Conservation (phyloP, 1,140 invertebrate genomes). For the Rhysida immarginata region DNA sequence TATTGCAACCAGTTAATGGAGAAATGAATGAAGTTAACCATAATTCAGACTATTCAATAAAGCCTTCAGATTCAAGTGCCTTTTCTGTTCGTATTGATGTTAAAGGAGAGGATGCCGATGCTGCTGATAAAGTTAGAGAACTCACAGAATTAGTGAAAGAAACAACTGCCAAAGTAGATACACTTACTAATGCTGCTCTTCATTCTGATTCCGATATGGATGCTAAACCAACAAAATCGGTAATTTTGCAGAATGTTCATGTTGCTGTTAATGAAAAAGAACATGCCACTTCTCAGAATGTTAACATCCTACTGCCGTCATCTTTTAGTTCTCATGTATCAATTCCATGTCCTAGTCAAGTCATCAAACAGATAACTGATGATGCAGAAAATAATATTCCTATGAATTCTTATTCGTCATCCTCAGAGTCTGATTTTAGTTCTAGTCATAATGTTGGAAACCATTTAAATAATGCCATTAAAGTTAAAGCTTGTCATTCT, state of each 20-base stretch:
- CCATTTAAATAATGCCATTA: no score
- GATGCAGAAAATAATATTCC: not conserved
- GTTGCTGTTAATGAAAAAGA: no score
- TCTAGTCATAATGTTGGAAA: no score
- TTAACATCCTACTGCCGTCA: no score
- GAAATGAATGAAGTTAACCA: no score
- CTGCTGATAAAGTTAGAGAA: conserved; percentile 37
- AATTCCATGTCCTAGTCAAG: not conserved
- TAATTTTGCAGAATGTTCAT: conserved; percentile 2
- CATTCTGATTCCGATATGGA: conserved; percentile 6
- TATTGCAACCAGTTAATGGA: no score
- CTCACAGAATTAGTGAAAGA: conserved; percentile 46
- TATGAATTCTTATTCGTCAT: no score
- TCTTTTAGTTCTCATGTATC: not conserved
- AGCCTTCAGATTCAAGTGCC: not conserved
- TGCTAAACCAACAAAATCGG: conserved; percentile 6
- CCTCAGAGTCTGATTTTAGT: no score
- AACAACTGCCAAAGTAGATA: conserved; percentile 47
- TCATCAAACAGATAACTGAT: not conserved
- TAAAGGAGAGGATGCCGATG: not conserved
- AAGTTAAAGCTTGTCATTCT: no score
- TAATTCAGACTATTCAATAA: no score
- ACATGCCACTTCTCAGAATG: no score
- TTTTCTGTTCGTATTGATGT: not conserved
- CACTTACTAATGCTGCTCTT: conserved; percentile 34